These are phyloP conservation scores for Nomada fabriciana DNA, from an alignment of 2,888 invertebrate genomes.

Conservation along the genomic window DNA sequence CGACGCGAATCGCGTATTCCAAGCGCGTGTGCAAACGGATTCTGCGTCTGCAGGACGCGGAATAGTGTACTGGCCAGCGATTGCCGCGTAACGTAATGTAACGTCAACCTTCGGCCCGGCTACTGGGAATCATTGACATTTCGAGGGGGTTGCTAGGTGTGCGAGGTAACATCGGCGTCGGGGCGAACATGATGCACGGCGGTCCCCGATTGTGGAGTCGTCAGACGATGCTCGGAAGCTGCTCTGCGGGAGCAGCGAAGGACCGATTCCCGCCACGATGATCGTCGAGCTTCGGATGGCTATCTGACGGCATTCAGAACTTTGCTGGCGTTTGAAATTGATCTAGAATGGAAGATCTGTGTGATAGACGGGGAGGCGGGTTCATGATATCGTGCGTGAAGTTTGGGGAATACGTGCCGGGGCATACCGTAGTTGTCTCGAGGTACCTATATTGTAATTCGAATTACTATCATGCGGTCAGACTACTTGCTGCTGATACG, in stretches of 20 bases:
- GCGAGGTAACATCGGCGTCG: constrained; percentile 14
- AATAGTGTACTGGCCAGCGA: constrained; percentile 24
- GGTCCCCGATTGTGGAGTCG: neutral
- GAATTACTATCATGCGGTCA: too few species aligned
- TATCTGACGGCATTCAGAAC: neutral
- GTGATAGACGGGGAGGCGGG: too few species aligned
- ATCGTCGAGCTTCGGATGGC: constrained; percentile 2
- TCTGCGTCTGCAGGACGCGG: neutral
- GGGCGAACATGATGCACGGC: neutral
- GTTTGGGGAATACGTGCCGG: too few species aligned
- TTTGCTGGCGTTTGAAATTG: neutral
- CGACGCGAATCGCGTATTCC: constrained; percentile 30
- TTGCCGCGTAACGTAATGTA: constrained; percentile 21
- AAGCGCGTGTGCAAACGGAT: constrained; percentile 15
- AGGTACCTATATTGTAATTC: too few species aligned
- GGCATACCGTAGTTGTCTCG: too few species aligned
- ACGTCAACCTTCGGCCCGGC: neutral
- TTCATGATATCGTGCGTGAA: too few species aligned
- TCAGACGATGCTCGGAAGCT: constrained; percentile 19
- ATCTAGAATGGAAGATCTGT: neutral
- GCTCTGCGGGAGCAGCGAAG: neutral
- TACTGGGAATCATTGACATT: constrained; percentile 30
- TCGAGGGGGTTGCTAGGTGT: neutral
- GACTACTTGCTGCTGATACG: too few species aligned
- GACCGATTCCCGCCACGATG: neutral